phyloP scores from a whole-genome alignment of 2,797 vertebrate genomes.

The Paedocypris micromegethes region DNA sequence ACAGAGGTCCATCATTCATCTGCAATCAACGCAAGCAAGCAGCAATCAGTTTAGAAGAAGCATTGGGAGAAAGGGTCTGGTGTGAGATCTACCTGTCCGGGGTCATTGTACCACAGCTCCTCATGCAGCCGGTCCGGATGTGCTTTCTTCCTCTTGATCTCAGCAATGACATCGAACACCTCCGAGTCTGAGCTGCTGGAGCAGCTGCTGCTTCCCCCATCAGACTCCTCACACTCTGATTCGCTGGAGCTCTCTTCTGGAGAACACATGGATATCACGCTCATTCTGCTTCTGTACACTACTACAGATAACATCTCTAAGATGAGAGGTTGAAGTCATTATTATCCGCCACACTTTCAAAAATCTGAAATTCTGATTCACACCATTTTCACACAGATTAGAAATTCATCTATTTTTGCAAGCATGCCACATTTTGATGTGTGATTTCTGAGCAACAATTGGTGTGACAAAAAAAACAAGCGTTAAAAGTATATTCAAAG shows the following conservation, averaged over 20 bases:
- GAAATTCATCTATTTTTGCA: no score
- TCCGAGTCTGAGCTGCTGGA: constrained; percentile 93
- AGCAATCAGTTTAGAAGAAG: no score
- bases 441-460: no score
- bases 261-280: background rate
- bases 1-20: constrained; percentile 98
- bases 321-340: no score
- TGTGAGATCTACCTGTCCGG: constrained; percentile 77
- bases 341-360: no score
- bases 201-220: constrained; percentile 81
- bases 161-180: constrained; percentile 94
- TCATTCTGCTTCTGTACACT: background rate
- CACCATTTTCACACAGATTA: no score
- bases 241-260: constrained; percentile 83
- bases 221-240: constrained; percentile 85
- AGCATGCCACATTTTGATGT: no score
- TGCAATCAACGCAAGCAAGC: constrained; percentile 49
- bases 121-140: constrained; percentile 96
- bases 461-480: no score
- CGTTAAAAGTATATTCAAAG: no score
- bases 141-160: constrained; percentile 97
- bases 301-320: no score
- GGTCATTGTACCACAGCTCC: constrained; percentile 98
- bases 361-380: no score
- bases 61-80: no score